Percentiles rank a stretch among this genome's conserved stretches.
These are phyloP conservation scores for Carapus acus DNA, from an alignment of 2,797 vertebrate genomes.

Conservation along the genomic window DNA sequence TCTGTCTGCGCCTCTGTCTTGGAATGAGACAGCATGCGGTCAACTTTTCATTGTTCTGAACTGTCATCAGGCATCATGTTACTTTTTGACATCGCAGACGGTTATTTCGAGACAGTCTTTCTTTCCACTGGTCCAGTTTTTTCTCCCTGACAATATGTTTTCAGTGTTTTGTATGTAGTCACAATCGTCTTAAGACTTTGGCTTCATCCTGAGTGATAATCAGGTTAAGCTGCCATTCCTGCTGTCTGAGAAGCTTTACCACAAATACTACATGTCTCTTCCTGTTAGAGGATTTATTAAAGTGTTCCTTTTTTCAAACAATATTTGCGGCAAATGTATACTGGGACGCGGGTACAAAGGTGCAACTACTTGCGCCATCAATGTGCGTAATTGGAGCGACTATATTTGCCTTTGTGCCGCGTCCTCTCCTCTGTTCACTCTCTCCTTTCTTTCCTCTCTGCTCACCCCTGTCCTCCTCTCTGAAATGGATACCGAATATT, in stretches of 20 bases:
- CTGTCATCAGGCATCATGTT: neutral
- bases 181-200: neutral
- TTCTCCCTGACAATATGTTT: neutral
- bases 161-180: neutral
- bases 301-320: neutral
- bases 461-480: slow-evolving; percentile 47
- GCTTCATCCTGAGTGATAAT: neutral
- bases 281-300: neutral
- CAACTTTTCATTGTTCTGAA: neutral
- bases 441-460: slow-evolving; percentile 36
- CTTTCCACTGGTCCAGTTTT: neutral
- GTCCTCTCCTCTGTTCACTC: slow-evolving; percentile 24
- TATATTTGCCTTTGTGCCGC: slow-evolving; percentile 33
- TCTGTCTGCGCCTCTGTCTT: neutral
- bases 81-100: neutral
- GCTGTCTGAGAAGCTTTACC: neutral
- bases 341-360: neutral
- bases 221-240: neutral
- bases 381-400: slow-evolving; percentile 17
- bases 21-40: neutral
- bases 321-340: neutral
- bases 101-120: neutral
- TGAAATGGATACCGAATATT: slow-evolving; percentile 59
- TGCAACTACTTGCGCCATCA: neutral
- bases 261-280: no score